Base-by-base conservation (phyloP, 1,140 invertebrate species). In the Neuroterus valhalla region DNA sequence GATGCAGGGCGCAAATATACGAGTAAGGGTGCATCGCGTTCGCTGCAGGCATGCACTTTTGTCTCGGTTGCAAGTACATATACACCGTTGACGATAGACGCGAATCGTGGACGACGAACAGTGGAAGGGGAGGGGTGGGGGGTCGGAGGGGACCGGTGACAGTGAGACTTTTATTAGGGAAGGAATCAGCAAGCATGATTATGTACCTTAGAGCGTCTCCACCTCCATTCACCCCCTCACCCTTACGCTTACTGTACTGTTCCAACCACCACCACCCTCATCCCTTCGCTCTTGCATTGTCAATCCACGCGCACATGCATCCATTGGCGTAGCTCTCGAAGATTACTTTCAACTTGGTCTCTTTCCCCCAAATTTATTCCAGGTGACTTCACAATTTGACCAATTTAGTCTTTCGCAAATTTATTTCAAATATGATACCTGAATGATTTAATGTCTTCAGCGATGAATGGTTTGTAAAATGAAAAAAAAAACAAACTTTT, bases 151-250 rank as follows among this genome's bases (percentile, higher is more conserved):
- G 75, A 75, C 79, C 79, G 79, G 79, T 87, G 88, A 87, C 88
- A 89, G 87, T 85, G 89, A 88, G 88, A 88, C 88, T 89, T 89
- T 90, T 89, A 90, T 90, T 90, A 89, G 88, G 87, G 86, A 89
- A 90, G 87, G 83, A 90, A 87, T 88, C 87, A 89, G 87, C 88
- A 87, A 89, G 87, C 87, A 86, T 89, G 86, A 90, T 90, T 90
- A 89, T 89, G 85, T 89, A 90, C 87, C 88, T 89, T 88, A 89
- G 86, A 89, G 84, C 85, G 81, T 78, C 79, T 82, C 77, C 78
- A 68, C 74, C 77, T 74, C 80, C 75, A 71, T 80, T 77, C 76
- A 72, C 42, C 70, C 67, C 78, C 17, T 21, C 10, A n/a, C 52
- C 15, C 67, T 23, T 23, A 38, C 31, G 31, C 44, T n/a, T n/a